phyloP scores from a whole-genome alignment of 1,140 invertebrate genomes.

The Xylocopa sonorina region DNA sequence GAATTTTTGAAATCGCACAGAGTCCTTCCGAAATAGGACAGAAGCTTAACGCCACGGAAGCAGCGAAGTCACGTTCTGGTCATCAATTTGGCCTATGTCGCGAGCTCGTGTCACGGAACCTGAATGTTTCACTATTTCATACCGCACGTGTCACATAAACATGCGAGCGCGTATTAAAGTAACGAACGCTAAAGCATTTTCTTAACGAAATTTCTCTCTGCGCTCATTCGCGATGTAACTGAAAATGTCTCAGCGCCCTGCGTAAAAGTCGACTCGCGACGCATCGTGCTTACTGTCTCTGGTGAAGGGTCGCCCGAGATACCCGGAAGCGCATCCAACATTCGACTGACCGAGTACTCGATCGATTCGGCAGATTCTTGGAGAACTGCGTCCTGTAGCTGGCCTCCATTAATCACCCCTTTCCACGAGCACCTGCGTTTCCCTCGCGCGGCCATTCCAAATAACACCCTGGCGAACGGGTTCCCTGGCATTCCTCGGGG shows the following conservation, averaged over 20 bases:
- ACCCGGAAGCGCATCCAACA: no score
- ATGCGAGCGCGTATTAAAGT: background rate
- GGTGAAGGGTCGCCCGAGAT: no score
- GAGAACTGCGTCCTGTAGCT: no score
- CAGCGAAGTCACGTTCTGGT: constrained; percentile 1
- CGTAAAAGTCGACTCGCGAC: no score
- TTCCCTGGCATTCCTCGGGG: constrained; percentile 1
- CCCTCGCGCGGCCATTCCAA: background rate
- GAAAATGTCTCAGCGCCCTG: no score
- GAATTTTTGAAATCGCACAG: no score
- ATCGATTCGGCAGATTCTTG: background rate
- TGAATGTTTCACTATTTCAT: background rate
- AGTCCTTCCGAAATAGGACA: no score
- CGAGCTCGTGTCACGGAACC: background rate
- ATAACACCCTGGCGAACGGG: constrained; percentile 8
- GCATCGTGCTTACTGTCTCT: no score
- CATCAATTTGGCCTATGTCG: background rate
- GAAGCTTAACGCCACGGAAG: background rate
- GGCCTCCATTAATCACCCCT: background rate
- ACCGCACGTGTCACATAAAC: background rate
- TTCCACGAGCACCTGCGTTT: background rate
- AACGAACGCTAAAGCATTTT: background rate
- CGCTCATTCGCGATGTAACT: no score
- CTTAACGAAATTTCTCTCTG: no score
- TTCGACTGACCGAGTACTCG: no score